These are phyloP conservation scores for Gouania willdenowi DNA, from an alignment of 2,797 vertebrate species.

Conservation along the genomic window DNA sequence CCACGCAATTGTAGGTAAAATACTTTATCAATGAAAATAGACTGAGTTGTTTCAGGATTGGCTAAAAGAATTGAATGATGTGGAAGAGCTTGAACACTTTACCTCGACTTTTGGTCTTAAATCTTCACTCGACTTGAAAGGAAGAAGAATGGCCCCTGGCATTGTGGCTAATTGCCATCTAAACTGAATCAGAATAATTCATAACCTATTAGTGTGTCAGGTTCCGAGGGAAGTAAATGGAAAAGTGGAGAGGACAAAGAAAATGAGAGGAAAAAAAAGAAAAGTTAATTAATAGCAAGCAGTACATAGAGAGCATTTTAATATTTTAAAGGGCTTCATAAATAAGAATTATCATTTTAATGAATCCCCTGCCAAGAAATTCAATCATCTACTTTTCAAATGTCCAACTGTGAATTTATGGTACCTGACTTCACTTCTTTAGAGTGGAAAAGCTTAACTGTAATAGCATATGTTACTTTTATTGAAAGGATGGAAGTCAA, in stretches of 20 bases:
- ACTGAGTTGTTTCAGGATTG: constrained; percentile 22
- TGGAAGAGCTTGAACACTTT: constrained; percentile 31
- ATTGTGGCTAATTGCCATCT: constrained; percentile 75
- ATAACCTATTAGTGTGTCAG: constrained; percentile 80
- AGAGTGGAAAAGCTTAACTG: no score
- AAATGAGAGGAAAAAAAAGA: constrained; percentile 52
- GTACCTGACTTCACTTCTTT: no score
- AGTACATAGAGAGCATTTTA: constrained; percentile 65
- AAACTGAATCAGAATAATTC: constrained; percentile 84
- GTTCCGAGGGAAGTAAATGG: constrained; percentile 68
- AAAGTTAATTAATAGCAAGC: constrained; percentile 78
- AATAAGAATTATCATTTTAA: constrained; percentile 78
- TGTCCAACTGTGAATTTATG: constrained; percentile 57
- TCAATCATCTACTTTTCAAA: constrained; percentile 62
- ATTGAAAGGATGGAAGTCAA: no score
- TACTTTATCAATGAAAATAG: constrained; percentile 30
- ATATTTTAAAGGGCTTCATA: constrained; percentile 78
- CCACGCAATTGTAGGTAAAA: constrained; percentile 3
- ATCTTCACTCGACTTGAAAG: constrained; percentile 57
- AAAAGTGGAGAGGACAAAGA: constrained; percentile 48
- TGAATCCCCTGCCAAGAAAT: constrained; percentile 72
- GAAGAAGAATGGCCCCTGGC: constrained; percentile 72
- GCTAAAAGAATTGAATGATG: constrained; percentile 22
- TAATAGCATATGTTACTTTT: constrained; percentile 16
- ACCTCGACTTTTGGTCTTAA: constrained; percentile 57